These are phyloP conservation scores for Zosterops lateralis DNA, from an alignment of 2,113 vertebrate genomes.

Conservation along the genomic window DNA sequence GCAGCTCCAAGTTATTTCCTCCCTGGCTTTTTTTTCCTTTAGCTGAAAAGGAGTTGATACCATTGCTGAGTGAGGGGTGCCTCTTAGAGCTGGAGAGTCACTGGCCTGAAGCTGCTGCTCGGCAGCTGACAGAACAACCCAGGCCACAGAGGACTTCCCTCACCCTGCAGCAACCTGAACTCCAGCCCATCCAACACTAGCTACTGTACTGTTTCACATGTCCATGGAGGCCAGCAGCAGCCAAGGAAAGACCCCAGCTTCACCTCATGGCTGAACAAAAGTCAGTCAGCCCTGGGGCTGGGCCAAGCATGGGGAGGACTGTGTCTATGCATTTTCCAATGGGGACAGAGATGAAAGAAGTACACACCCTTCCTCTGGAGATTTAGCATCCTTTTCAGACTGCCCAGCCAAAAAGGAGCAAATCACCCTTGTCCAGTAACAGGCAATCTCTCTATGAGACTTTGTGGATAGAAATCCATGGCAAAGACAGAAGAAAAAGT, in stretches of 20 bases:
- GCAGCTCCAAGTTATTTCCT: neutral
- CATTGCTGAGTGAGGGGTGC: neutral
- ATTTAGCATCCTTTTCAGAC: neutral
- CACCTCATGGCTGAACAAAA: neutral
- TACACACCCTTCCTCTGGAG: neutral
- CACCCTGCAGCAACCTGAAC: neutral
- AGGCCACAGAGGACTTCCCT: neutral
- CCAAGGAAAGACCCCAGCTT: neutral
- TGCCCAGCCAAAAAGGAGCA: neutral
- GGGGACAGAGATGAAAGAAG: neutral
- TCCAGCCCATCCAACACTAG: neutral
- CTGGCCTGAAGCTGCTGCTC: neutral
- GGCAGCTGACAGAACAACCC: neutral
- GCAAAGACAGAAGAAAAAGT: neutral
- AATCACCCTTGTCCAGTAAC: neutral
- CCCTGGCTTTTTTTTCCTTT: neutral
- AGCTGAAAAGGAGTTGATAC: neutral
- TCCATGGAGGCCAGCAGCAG: neutral
- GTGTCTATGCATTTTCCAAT: neutral
- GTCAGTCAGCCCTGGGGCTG: neutral
- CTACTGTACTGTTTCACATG: neutral
- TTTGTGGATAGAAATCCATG: neutral
- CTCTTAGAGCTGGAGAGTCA: neutral
- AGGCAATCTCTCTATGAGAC: neutral
- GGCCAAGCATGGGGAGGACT: rapidly evolving